phyloP scores from a whole-genome alignment of 64 coral and sea anemone species.

The Trachythela sp. region DNA sequence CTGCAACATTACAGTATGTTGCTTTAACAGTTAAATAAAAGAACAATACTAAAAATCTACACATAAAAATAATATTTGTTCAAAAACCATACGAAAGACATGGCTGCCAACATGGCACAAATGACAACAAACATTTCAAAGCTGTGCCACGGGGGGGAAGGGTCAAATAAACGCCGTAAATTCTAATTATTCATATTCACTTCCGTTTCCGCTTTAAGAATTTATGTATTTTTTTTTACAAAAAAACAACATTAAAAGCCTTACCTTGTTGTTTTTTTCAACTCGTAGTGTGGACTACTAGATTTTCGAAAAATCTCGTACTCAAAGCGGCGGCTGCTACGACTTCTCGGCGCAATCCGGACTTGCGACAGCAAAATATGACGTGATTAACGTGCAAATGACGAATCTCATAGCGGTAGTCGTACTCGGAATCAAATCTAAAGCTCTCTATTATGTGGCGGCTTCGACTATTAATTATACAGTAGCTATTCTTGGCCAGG shows the following conservation, averaged over 20 bases:
- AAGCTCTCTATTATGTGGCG: too few species aligned
- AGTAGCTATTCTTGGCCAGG: too few species aligned
- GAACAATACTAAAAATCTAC: too few species aligned
- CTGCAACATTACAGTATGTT: too few species aligned
- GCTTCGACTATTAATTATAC: neutral
- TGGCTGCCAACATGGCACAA: too few species aligned
- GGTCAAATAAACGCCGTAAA: too few species aligned
- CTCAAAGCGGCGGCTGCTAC: neutral
- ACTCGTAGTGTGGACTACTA: slow-evolving; percentile 21
- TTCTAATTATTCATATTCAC: neutral
- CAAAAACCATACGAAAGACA: too few species aligned
- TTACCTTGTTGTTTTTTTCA: neutral
- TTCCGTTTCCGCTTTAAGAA: neutral
- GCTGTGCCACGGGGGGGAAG: too few species aligned
- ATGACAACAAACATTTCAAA: too few species aligned
- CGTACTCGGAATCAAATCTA: neutral
- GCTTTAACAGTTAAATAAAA: too few species aligned
- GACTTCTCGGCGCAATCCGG: neutral
- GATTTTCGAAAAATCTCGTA: slow-evolving; percentile 6
- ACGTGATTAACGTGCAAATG: neutral
- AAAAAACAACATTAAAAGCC: neutral
- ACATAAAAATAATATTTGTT: too few species aligned
- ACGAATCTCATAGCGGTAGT: neutral
- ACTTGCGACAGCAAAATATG: neutral
- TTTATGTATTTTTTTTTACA: neutral